Base-by-base conservation (phyloP, 2,888 invertebrate genomes). In the Philonicus albiceps region DNA sequence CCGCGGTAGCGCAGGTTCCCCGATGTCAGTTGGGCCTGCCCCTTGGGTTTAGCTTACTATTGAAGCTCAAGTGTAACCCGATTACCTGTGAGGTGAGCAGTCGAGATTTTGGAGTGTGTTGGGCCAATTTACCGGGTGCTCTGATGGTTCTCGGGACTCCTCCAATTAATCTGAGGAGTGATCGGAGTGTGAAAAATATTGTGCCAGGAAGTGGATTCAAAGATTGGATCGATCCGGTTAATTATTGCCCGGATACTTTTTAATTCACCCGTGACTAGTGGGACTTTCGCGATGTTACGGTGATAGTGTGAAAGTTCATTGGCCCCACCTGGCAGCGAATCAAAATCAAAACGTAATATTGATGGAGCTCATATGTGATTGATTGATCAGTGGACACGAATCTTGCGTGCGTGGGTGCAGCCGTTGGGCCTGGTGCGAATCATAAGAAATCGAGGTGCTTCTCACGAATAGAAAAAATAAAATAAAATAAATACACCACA, bases 1-100 rank as follows among this genome's bases (percentile, higher is more conserved):
- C 55, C 37, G 37, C 55, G 74, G 86, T 75, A 85, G 85, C 49
- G 53, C 86, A 86, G 64, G 76, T 86, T 86, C 75, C 78, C 73
- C 40, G 40, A 72, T 43, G 84, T 84, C 84, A 84, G 84, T 84
- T 84, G 43, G 84, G 55, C 55, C 81, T 49, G 27, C 34, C 83
- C 31, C 31, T 64, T 27, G 16, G 64, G 22, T 8, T 64, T 27
- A 27, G 19, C 22, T 84, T 73, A 84, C 55, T 84, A 84, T 22
- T 8, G 64, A 64, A 64, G 84, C 72, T 27, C 27, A 80, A 43
- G 80, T 80, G 80, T 43, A 75, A 31, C 75, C 75, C 75, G 75
- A 31, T 75, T 31, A 75, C 75, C 75, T 31, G 75, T 78, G 40
- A 16, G 31, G 11, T 43, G 78, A 22, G 11, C 80, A 78, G 37